phyloP scores from a whole-genome alignment of 2,888 invertebrate genomes.

The Caenorhabditis wallacei region DNA sequence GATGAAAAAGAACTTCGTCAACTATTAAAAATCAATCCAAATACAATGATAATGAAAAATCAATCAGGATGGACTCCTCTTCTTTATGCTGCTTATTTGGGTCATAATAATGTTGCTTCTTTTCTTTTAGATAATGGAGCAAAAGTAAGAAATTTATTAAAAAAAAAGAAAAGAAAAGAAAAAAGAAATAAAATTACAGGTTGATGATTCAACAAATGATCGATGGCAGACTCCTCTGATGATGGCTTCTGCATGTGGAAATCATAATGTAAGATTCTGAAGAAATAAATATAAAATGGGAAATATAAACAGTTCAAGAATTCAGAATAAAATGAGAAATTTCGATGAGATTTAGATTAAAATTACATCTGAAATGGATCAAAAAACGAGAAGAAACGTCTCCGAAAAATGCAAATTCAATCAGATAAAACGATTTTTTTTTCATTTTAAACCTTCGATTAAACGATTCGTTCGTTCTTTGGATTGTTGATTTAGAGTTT shows the following conservation, averaged over 20 bases:
- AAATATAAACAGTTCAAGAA: neutral
- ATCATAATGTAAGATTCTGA: conserved; percentile 73
- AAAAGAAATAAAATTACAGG: conserved; percentile 51
- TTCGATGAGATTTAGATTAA: neutral
- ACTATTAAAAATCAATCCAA: conserved; percentile 49
- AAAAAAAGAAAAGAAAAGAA: neutral
- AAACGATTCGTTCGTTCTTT: no score
- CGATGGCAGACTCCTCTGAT: conserved; percentile 84
- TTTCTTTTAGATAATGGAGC: conserved; percentile 92
- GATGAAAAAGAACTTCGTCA: conserved; percentile 64
- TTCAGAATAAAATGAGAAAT: neutral
- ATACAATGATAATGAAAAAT: conserved; percentile 56
- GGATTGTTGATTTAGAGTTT: no score
- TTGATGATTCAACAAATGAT: conserved; percentile 71
- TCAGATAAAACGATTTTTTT: neutral
- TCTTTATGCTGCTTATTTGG: conserved; percentile 96
- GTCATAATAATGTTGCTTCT: conserved; percentile 91
- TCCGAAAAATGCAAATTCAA: neutral
- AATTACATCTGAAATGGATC: neutral
- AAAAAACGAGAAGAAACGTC: neutral
- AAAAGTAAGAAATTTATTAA: conserved; percentile 78
- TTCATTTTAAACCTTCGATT: no score
- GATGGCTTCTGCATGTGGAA: conserved; percentile 86
- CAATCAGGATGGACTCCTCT: conserved; percentile 94
- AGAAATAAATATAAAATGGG: neutral